These are phyloP conservation scores for Petrolisthes cinctipes DNA, from an alignment of 2,888 invertebrate genomes.

Conservation along the genomic window DNA sequence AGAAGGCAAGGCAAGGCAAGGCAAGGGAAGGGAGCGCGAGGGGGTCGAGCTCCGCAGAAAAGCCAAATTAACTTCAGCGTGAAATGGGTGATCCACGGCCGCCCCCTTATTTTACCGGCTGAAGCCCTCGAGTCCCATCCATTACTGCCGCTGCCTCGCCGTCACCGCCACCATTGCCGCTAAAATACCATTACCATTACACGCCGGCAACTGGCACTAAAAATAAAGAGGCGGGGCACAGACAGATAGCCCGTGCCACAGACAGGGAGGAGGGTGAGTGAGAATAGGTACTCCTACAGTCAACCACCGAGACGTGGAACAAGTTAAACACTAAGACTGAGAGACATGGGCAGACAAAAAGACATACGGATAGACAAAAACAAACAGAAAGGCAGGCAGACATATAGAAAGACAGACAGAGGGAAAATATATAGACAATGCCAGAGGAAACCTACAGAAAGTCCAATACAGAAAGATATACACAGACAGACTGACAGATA, in stretches of 20 bases:
- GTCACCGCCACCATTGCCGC: constrained; percentile 15
- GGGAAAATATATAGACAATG: neutral
- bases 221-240: constrained; percentile 10
- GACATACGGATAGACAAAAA: constrained; percentile 2
- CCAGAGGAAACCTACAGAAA: neutral
- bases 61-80: constrained; percentile 44
- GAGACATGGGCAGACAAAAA: neutral
- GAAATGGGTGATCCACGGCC: constrained; percentile 40
- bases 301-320: neutral
- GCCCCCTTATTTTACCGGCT: constrained; percentile 12
- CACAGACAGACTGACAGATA: neutral
- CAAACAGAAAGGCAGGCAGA: neutral
- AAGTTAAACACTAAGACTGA: neutral
- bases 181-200: neutral
- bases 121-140: constrained; percentile 24
- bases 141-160: constrained; percentile 6
- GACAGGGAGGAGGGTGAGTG: neutral
- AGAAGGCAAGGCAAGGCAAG: neutral
- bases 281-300: neutral
- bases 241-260: neutral
- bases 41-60: constrained; percentile 30
- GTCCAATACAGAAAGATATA: neutral
- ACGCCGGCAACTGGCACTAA: neutral
- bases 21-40: neutral
- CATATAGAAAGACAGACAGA: neutral